These are phyloP conservation scores for Limulus polyphemus DNA, from an alignment of 2,888 invertebrate species.

Conservation along the genomic window DNA sequence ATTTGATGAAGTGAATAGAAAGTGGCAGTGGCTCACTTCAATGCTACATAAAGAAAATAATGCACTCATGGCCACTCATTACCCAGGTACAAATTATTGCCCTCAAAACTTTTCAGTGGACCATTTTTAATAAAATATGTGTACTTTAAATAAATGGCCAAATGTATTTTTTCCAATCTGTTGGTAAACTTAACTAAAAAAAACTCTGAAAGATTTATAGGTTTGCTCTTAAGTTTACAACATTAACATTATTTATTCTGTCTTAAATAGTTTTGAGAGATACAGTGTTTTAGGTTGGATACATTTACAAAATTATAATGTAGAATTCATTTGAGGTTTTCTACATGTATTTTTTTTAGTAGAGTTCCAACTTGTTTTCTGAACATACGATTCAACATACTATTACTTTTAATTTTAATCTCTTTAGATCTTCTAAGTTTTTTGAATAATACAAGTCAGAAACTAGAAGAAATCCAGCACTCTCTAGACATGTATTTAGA, in stretches of 20 bases:
- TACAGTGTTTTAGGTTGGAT: too few species aligned
- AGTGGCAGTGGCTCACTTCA: constrained; percentile 55
- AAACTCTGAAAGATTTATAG: too few species aligned
- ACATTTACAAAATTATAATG: too few species aligned
- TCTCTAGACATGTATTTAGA: constrained; percentile 75
- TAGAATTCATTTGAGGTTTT: too few species aligned
- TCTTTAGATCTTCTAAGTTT: constrained; percentile 47
- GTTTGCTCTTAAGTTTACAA: too few species aligned
- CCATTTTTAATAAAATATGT: background rate
- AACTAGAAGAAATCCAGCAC: constrained; percentile 65
- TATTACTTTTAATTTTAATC: constrained; percentile 4
- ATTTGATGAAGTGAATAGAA: constrained; percentile 57
- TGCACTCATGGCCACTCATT: constrained; percentile 37
- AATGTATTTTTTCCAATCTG: too few species aligned
- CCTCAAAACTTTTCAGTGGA: constrained; percentile 2
- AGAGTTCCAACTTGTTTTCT: background rate
- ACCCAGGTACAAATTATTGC: constrained; percentile 32
- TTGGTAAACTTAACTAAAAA: too few species aligned
- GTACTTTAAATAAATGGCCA: too few species aligned
- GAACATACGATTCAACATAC: background rate
- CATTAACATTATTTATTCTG: too few species aligned
- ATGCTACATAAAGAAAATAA: constrained; percentile 36
- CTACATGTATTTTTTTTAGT: too few species aligned
- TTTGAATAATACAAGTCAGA: constrained; percentile 57
- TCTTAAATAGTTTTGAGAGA: too few species aligned